These are phyloP conservation scores for Novumbra hubbsi DNA, from an alignment of 2,797 vertebrate species.

Conservation along the genomic window DNA sequence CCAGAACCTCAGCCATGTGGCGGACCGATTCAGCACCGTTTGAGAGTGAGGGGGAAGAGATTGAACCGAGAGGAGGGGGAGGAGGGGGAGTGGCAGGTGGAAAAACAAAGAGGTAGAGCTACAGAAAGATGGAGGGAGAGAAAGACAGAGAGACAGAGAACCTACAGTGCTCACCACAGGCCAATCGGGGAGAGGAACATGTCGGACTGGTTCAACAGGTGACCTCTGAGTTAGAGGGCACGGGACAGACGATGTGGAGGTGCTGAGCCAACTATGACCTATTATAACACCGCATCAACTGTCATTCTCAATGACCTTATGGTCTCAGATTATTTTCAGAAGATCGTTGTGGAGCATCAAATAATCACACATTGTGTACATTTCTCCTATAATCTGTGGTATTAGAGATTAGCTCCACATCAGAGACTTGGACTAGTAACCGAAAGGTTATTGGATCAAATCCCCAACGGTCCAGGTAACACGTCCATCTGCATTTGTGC, in stretches of 20 bases:
- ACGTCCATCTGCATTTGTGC: no score
- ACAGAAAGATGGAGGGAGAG: neutral
- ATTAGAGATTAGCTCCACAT: neutral
- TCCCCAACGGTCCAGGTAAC: no score
- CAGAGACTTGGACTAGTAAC: neutral
- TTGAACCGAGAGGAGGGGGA: neutral
- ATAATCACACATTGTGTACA: neutral
- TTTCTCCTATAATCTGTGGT: neutral
- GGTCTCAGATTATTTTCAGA: no score
- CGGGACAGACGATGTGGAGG: constrained; percentile 43
- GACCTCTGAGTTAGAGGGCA: constrained; percentile 60
- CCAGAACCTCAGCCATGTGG: constrained; percentile 50
- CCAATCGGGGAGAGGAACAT: constrained; percentile 55
- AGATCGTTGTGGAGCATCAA: neutral
- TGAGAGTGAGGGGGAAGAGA: neutral
- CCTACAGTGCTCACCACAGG: constrained; percentile 47
- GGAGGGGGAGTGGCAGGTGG: neutral
- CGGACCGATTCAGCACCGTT: constrained; percentile 23
- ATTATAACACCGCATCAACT: neutral
- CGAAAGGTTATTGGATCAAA: no score
- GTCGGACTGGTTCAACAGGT: constrained; percentile 65
- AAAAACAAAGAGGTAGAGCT: neutral
- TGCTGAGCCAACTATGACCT: neutral
- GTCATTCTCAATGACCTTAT: no score
- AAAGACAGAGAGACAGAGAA: neutral